phyloP scores from a whole-genome alignment of 2,888 invertebrate species.

The Laothoe populi region DNA sequence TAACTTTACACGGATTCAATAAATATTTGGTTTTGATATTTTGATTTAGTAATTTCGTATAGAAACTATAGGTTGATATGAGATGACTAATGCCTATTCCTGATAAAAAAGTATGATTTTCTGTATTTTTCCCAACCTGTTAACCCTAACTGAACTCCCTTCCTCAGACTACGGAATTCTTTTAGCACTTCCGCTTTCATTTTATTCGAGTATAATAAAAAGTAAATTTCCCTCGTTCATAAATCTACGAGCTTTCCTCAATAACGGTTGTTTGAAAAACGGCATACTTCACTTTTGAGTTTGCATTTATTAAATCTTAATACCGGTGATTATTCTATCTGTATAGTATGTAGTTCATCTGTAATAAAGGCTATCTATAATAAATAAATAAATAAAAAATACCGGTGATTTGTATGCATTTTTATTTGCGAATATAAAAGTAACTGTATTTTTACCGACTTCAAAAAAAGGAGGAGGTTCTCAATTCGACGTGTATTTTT shows the following conservation, averaged over 20 bases:
- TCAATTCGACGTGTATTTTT: too few species aligned
- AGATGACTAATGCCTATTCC: background rate
- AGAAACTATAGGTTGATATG: too few species aligned
- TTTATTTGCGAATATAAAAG: too few species aligned
- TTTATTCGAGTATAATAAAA: slow-evolving; percentile 24
- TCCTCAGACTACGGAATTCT: slow-evolving; percentile 20
- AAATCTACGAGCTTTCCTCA: background rate
- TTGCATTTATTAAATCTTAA: background rate
- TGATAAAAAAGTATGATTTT: background rate
- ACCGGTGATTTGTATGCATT: too few species aligned
- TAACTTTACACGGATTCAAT: too few species aligned
- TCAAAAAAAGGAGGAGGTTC: too few species aligned
- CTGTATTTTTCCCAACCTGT: background rate
- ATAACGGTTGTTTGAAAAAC: background rate
- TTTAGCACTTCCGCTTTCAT: slow-evolving; percentile 25
- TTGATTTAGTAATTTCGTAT: too few species aligned
- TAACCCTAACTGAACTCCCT: background rate
- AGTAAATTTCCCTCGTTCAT: slow-evolving; percentile 15
- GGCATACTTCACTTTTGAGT: background rate
- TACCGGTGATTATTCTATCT: background rate
- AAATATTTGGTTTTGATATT: too few species aligned
- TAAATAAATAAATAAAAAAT: too few species aligned
- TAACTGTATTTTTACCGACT: too few species aligned
- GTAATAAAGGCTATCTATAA: too few species aligned
- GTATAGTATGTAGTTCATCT: background rate